These are phyloP conservation scores for Oreochromis aureus DNA, from an alignment of 2,113 vertebrate genomes.

Conservation along the genomic window DNA sequence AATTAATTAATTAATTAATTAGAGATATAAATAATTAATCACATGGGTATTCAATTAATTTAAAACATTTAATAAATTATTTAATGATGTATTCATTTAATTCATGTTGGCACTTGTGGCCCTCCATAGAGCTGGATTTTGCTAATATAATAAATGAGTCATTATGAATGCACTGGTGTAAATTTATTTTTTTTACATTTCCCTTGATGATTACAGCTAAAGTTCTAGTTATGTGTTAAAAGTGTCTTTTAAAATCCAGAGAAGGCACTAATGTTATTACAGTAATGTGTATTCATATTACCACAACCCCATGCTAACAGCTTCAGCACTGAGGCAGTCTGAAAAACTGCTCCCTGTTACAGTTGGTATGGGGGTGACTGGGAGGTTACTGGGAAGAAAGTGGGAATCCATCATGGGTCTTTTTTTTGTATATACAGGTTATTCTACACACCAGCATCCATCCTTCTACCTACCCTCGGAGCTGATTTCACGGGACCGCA, in stretches of 20 bases:
- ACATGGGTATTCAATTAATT: accelerated
- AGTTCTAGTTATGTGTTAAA: neutral
- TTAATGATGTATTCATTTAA: neutral
- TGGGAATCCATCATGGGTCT: neutral
- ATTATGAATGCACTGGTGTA: neutral
- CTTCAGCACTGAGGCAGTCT: neutral
- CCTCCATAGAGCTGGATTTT: accelerated
- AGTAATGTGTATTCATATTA: neutral
- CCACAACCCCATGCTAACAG: neutral
- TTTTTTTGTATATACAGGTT: neutral
- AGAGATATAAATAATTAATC: neutral
- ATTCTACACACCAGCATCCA: neutral
- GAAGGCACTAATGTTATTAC: neutral
- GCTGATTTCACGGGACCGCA: conserved; percentile 76
- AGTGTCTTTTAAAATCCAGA: neutral
- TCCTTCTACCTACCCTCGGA: conserved; percentile 60
- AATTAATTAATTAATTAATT: neutral
- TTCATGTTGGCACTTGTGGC: accelerated
- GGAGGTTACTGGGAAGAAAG: neutral
- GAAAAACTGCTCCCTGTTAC: neutral
- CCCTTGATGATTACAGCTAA: neutral
- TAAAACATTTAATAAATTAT: neutral
- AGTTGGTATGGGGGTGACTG: neutral
- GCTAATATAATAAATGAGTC: neutral
- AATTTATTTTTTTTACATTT: neutral